Evolutionary conservation across 2,797 vertebrate species (phyloP).

Genomic region (Periophthalmus magnuspinnatus): DNA sequence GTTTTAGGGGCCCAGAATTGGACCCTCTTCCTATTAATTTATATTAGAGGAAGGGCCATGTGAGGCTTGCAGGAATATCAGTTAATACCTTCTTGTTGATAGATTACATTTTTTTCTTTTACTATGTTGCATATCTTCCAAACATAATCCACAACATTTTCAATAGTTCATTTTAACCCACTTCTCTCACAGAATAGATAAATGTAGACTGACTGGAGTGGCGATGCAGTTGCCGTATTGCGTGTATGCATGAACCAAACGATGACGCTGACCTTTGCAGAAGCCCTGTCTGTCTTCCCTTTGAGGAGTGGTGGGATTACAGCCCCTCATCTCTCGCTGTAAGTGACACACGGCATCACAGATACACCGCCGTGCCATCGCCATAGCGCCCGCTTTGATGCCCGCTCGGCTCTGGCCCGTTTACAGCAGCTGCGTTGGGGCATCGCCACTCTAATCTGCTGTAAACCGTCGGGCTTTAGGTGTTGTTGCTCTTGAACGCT

Average conservation of each 20-base stretch:
- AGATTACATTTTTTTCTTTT: too few species aligned
- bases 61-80: too few species aligned
- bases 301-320: slow-evolving; percentile 56
- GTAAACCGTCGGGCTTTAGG: slow-evolving; percentile 39
- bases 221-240: slow-evolving; percentile 68
- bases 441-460: slow-evolving; percentile 46
- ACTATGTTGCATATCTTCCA: too few species aligned
- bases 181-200: too few species aligned
- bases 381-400: slow-evolving; percentile 39
- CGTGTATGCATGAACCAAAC: slow-evolving; percentile 56
- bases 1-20: too few species aligned
- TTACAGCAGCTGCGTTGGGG: slow-evolving; percentile 37
- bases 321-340: slow-evolving; percentile 50
- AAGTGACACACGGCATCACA: slow-evolving; percentile 22
- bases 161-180: too few species aligned
- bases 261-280: slow-evolving; percentile 72
- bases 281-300: slow-evolving; percentile 45
- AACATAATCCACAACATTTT: too few species aligned
- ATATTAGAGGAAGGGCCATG: too few species aligned
- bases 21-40: too few species aligned
- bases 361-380: slow-evolving; percentile 33
- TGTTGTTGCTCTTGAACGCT: slow-evolving; percentile 27
- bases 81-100: too few species aligned
- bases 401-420: slow-evolving; percentile 31
- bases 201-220: slow-evolving; percentile 41